A percentile compares a stretch with the other conserved stretches of the same genome.
Conservation (phyloP, 2,113 vertebrate genomes). For the Elephantulus edwardii region DNA sequence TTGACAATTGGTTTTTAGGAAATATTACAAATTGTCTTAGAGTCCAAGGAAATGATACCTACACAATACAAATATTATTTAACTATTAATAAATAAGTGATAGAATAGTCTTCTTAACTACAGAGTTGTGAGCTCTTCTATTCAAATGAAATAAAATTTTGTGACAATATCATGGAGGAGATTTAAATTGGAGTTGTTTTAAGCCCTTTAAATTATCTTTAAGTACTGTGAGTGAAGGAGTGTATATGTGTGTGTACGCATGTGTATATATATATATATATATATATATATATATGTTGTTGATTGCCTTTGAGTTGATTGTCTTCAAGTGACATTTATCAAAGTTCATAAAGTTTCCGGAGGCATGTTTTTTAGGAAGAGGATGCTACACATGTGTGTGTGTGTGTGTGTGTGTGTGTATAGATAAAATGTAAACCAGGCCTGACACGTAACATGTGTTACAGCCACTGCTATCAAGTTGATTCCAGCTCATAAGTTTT, state of each 20-base stretch:
- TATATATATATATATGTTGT: no score
- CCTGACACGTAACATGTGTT: background rate
- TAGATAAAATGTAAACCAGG: background rate
- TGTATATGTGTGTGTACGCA: background rate
- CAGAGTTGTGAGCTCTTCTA: background rate
- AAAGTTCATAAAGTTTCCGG: no score
- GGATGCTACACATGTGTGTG: no score
- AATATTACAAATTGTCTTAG: background rate
- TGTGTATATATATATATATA: no score
- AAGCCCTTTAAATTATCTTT: background rate
- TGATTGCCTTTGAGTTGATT: no score
- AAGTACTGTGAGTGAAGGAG: background rate
- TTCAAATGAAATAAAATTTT: background rate
- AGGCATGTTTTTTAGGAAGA: no score
- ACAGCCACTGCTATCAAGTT: no score
- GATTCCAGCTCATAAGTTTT: no score
- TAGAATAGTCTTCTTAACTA: background rate
- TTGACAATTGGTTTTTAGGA: background rate
- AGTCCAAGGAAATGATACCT: background rate
- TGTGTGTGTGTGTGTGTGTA: no score
- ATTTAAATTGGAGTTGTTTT: background rate
- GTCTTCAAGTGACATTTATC: no score
- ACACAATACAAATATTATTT: background rate
- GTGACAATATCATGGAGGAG: background rate
- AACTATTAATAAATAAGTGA: background rate